phyloP scores from a whole-genome alignment of 2,888 invertebrate genomes.

The Noctuana brunneofusca region DNA sequence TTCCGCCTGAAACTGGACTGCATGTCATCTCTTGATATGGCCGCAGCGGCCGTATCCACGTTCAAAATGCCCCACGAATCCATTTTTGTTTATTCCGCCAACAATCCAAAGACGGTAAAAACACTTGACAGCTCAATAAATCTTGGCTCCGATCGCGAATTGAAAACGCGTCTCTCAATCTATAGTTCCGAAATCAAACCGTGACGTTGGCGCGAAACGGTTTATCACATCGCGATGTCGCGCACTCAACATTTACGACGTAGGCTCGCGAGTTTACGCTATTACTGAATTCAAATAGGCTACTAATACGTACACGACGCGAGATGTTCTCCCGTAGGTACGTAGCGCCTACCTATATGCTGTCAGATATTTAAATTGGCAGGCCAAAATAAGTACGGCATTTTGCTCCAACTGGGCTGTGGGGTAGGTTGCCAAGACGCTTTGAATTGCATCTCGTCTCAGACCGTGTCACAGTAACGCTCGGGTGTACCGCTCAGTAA shows the following conservation, averaged over 20 bases:
- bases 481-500: constrained; percentile 3
- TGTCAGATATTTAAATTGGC: constrained; percentile 75
- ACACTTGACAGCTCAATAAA: constrained; percentile 40
- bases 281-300: constrained; percentile 33
- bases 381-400: constrained; percentile 82
- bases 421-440: constrained; percentile 72
- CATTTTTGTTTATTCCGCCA: constrained; percentile 68
- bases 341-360: constrained; percentile 42
- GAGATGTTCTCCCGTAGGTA: constrained; percentile 27
- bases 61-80: constrained; percentile 89
- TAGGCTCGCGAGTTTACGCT: constrained; percentile 5
- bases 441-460: constrained; percentile 68
- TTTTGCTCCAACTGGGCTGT: constrained; percentile 79
- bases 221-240: constrained; percentile 34
- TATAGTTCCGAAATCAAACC: constrained; percentile 41
- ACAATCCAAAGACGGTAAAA: constrained; percentile 45
- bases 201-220: constrained; percentile 56
- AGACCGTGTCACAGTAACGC: constrained; percentile 53
- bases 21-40: constrained; percentile 87
- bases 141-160: constrained; percentile 42
- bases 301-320: constrained; percentile 35
- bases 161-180: constrained; percentile 24
- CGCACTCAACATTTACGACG: constrained; percentile 10
- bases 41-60: constrained; percentile 85
- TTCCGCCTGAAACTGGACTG: constrained; percentile 79